Percentiles rank a stretch among this genome's conserved stretches.
Evolutionary conservation across 2,888 invertebrate genomes (phyloP).

Genomic region (Hirudinaria manillensis): DNA sequence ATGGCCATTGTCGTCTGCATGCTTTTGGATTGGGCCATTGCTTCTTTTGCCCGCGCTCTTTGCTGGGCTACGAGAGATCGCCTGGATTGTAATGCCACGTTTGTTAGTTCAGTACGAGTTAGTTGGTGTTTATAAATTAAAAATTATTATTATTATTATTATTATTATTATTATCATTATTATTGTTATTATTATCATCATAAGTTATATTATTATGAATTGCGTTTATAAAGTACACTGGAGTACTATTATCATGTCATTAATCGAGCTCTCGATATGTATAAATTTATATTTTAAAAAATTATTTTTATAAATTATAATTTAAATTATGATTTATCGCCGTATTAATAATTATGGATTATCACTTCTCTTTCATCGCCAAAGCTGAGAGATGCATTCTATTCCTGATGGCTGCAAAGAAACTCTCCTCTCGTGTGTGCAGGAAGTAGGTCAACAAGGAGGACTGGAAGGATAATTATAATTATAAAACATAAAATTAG

Average conservation of each 20-base stretch:
- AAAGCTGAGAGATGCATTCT: slow-evolving; percentile 44
- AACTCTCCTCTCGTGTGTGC: slow-evolving; percentile 44
- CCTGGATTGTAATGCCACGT: slow-evolving; percentile 42
- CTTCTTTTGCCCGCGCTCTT: slow-evolving; percentile 49
- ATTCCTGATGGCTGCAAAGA: slow-evolving; percentile 45
- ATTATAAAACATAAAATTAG: not conserved
- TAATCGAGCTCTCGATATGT: too few species aligned
- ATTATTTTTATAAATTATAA: not conserved
- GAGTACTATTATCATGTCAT: too few species aligned
- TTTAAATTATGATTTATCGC: not conserved
- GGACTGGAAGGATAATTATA: slow-evolving; percentile 19
- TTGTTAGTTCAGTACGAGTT: not conserved
- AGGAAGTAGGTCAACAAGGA: slow-evolving; percentile 43
- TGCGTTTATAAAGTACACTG: too few species aligned
- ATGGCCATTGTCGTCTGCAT: slow-evolving; percentile 49
- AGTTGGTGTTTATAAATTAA: not conserved
- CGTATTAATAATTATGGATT: too few species aligned
- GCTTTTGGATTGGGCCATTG: slow-evolving; percentile 47
- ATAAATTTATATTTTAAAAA: not conserved
- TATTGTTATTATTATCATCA: not conserved
- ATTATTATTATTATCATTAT: not conserved
- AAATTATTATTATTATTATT: slow-evolving; percentile 19
- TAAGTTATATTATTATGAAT: slow-evolving; percentile 3
- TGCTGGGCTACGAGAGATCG: slow-evolving; percentile 51
- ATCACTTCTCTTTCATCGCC: slow-evolving; percentile 43